Evolutionary conservation across 2,888 invertebrate genomes (phyloP).

Genomic region (Gymnoscelis rufifasciata): DNA sequence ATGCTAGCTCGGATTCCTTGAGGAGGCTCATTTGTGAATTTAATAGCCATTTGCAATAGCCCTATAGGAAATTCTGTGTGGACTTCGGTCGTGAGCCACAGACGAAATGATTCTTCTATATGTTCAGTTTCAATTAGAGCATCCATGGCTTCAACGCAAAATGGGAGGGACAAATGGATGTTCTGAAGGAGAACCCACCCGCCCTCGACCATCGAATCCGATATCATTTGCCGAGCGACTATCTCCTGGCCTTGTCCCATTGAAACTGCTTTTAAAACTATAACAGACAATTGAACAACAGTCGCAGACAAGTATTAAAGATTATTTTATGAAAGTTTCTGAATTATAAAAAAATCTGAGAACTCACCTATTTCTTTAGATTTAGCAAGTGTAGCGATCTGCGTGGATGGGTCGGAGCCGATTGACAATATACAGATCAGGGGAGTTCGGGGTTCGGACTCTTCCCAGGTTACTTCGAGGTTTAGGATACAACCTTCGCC

Average conservation of each 20-base stretch:
- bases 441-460: constrained; percentile 93
- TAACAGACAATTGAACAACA: neutral
- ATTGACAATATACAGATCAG: constrained; percentile 95
- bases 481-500: constrained; percentile 96
- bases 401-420: constrained; percentile 97
- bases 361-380: constrained; percentile 89
- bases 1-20: constrained; percentile 95
- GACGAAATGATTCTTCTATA: constrained; percentile 89
- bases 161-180: constrained; percentile 96
- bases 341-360: too few species aligned
- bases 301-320: too few species aligned
- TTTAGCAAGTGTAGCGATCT: constrained; percentile 92
- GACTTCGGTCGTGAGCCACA: constrained; percentile 97
- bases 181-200: constrained; percentile 98
- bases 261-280: constrained; percentile 90
- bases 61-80: constrained; percentile 96
- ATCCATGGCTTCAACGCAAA: constrained; percentile 95
- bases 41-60: constrained; percentile 92
- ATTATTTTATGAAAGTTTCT: too few species aligned
- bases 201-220: constrained; percentile 87
- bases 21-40: constrained; percentile 98
- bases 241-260: constrained; percentile 98
- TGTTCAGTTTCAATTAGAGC: constrained; percentile 90
- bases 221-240: constrained; percentile 90
- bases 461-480: constrained; percentile 92